Conservation (phyloP, 2,888 invertebrate species). For the Meloe dianella region DNA sequence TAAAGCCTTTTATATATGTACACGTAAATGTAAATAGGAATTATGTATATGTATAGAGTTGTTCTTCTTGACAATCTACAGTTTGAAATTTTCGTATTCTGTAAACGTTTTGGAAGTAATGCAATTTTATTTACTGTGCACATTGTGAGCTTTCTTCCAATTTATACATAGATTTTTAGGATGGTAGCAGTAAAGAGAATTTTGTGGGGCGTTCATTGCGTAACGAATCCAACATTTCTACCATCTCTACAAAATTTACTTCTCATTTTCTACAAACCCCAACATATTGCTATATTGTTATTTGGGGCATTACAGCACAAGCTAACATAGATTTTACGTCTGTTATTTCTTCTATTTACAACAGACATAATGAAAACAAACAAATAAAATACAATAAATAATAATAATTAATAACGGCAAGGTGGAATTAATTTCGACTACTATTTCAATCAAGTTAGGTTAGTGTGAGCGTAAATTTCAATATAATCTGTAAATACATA, state of each 20-base stretch:
- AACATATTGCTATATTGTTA: slow-evolving; percentile 1
- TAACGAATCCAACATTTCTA: slow-evolving; percentile 21
- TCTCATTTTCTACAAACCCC: slow-evolving; percentile 1
- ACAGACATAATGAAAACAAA: no score
- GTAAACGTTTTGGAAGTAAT: slow-evolving; percentile 42
- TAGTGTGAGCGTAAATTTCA: slow-evolving; percentile 23
- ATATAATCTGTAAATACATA: slow-evolving; percentile 20
- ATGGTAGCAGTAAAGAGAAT: background rate
- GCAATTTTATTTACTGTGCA: slow-evolving; percentile 44
- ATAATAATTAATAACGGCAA: background rate
- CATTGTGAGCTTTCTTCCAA: background rate
- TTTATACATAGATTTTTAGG: background rate
- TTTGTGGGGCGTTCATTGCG: slow-evolving; percentile 15
- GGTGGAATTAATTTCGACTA: slow-evolving; percentile 17
- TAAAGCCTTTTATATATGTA: slow-evolving; percentile 38
- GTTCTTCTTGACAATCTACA: slow-evolving; percentile 41
- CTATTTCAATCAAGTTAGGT: slow-evolving; percentile 17
- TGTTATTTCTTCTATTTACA: no score
- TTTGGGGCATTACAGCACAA: background rate
- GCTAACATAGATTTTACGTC: no score
- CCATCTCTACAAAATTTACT: slow-evolving; percentile 18
- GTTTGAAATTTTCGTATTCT: slow-evolving; percentile 41
- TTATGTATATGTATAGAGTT: slow-evolving; percentile 6
- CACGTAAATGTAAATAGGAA: no score
- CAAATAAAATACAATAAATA: slow-evolving; percentile 1